Evolutionary conservation across 2,113 vertebrate species (phyloP).

Genomic region (Dermatemys mawii): DNA sequence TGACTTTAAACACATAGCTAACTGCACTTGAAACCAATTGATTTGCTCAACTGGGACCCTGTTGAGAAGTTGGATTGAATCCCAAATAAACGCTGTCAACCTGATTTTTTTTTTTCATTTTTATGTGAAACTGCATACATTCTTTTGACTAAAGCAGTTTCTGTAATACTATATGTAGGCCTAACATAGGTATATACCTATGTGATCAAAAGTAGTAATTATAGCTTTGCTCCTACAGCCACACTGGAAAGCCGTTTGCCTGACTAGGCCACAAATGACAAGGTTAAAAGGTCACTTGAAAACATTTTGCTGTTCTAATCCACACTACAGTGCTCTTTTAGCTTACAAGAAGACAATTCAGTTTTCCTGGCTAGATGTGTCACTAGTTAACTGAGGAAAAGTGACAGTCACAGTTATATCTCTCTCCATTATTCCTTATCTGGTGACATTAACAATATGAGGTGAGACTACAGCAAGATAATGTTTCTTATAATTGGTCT

Average conservation of each 20-base stretch:
- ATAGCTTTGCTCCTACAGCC: not conserved
- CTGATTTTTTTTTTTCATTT: not conserved
- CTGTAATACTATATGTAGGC: not conserved
- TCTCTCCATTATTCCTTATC: not conserved
- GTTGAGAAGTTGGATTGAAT: not conserved
- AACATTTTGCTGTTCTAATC: not conserved
- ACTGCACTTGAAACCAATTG: not conserved
- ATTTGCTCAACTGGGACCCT: not conserved
- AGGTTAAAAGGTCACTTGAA: not conserved
- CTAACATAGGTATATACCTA: not conserved
- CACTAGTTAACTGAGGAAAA: not conserved
- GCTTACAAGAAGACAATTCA: not conserved
- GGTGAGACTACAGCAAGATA: not conserved
- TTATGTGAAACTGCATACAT: not conserved
- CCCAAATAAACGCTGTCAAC: not conserved
- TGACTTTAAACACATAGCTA: not conserved
- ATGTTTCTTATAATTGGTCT: constrained; percentile 1
- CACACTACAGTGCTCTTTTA: not conserved
- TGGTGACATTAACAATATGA: not conserved
- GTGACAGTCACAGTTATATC: not conserved
- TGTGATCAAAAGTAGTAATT: not conserved
- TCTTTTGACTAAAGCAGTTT: not conserved
- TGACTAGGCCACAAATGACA: not conserved
- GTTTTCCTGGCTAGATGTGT: not conserved
- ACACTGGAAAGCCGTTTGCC: not conserved